Conservation (phyloP, 1,140 invertebrate species). For the Aphaenogaster ashmeadi region DNA sequence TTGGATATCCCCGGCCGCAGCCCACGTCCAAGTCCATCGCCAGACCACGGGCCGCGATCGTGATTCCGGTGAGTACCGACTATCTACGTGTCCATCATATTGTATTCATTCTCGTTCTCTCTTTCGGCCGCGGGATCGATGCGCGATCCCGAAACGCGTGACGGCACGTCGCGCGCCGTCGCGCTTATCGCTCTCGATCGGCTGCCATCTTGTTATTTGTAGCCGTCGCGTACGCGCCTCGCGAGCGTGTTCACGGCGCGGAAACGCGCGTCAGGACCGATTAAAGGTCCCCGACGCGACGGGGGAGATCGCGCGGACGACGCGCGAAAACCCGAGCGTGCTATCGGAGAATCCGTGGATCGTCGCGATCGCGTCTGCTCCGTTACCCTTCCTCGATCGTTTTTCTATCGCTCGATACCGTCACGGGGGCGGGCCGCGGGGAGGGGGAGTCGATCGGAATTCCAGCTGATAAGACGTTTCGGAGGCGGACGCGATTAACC, state of each 20-base stretch:
- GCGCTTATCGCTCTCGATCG: conserved; percentile 52
- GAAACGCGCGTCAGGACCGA: not conserved
- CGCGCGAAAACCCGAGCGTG: not conserved
- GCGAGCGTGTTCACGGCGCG: conserved; percentile 25
- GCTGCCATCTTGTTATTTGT: conserved; percentile 59
- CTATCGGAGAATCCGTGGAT: not conserved
- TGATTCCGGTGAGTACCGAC: conserved; percentile 39
- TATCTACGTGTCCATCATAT: not conserved
- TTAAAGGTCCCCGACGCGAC: not conserved
- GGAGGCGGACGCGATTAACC: not conserved
- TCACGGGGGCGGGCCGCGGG: not conserved
- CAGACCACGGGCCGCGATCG: conserved; percentile 14
- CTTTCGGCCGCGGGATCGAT: conserved; percentile 56
- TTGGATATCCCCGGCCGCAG: conserved; percentile 24
- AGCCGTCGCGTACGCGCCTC: conserved; percentile 39
- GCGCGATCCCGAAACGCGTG: conserved; percentile 29
- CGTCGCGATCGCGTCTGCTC: not conserved
- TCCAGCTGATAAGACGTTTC: not conserved
- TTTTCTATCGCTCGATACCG: not conserved
- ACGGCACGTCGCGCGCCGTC: conserved; percentile 44
- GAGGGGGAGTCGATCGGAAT: not conserved
- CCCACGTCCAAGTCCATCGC: conserved; percentile 2
- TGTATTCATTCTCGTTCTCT: not conserved
- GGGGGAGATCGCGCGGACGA: not conserved
- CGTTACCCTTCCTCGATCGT: not conserved